Base-by-base conservation (phyloP, 2,797 vertebrate species). In the Cirrhinus mrigala region DNA sequence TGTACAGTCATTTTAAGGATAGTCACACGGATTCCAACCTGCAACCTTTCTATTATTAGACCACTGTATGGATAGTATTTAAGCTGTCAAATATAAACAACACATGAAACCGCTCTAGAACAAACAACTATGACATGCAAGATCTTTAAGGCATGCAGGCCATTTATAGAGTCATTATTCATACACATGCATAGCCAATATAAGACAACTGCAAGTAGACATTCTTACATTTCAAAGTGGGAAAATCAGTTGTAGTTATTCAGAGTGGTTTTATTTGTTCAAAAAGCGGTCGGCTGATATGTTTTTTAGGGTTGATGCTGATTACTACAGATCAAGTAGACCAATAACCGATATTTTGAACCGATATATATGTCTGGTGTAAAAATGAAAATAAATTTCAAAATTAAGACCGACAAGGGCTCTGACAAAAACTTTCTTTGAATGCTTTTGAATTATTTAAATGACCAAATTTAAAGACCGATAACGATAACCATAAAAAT, bases 71-170 rank as follows among this genome's bases (percentile, higher is more conserved):
- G 15, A 40, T 14, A 40, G 1, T 62, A 11, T 62, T 62, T 79
- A 46, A 79, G 44, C 29, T 44, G 33, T 24, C 33, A 77, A 40
- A 46, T 4, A 27, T 29, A 29, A 46, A 62, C 8, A 29, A 44
- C 16, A 62, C 46, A 46, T 11, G 9, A 64, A 79, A 24, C 54
- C 12, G 29, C 76, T 70, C 76, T 7, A 64, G 54, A 52, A 46
- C 8, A 44, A 10, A 29, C 69, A 29, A 64, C 52, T 58, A 62
- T 73, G 52, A 62, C 71, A 56, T 79, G 64, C 27, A 73, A 75
- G 48, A 68, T 79, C 37, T 15, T 46, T 16, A 84, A 69, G 40
- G 48, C 46, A 70, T 50, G 54, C 83, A 80, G 62, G 80, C 77
- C 52, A 68, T 58, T 83, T 69, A 29, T 44, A 75, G n/a, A 81